phyloP scores from a whole-genome alignment of 2,113 vertebrate genomes.

The Rutilus rutilus region DNA sequence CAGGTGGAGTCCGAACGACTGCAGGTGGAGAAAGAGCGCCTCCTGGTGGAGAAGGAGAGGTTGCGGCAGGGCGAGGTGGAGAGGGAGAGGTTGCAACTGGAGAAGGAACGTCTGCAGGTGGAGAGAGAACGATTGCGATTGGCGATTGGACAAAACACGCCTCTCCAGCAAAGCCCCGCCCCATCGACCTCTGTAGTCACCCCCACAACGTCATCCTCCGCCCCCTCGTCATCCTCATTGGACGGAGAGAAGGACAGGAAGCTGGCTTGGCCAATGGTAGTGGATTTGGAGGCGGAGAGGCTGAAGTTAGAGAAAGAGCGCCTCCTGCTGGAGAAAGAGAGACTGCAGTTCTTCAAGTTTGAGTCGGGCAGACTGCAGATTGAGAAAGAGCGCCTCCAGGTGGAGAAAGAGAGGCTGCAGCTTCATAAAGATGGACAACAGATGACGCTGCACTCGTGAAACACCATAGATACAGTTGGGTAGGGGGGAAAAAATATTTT shows the following conservation, averaged over 20 bases:
- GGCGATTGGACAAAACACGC: constrained; percentile 72
- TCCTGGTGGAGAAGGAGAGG: constrained; percentile 87
- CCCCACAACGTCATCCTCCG: constrained; percentile 57
- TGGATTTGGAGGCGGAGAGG: constrained; percentile 87
- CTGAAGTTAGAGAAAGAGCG: constrained; percentile 90
- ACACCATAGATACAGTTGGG: background rate
- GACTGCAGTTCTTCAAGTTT: constrained; percentile 91
- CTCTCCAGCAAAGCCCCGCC: constrained; percentile 65
- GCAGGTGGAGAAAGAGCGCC: constrained; percentile 87
- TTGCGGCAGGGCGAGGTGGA: constrained; percentile 84
- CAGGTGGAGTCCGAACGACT: constrained; percentile 86
- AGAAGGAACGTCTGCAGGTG: constrained; percentile 87
- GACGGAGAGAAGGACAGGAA: constrained; percentile 80
- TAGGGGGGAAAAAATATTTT: background rate
- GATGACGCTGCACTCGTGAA: constrained; percentile 53
- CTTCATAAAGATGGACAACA: constrained; percentile 87
- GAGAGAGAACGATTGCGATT: constrained; percentile 86
- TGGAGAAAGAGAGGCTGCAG: constrained; percentile 91
- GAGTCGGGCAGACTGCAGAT: constrained; percentile 90
- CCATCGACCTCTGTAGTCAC: constrained; percentile 66
- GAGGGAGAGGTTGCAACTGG: constrained; percentile 85
- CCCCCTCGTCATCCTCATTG: constrained; percentile 59
- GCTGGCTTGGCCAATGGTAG: constrained; percentile 69
- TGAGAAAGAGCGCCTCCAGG: constrained; percentile 90
- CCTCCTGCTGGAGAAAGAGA: constrained; percentile 89